These are phyloP conservation scores for Patella ulyssiponensis DNA, from an alignment of 2,888 invertebrate genomes.

Conservation along the genomic window DNA sequence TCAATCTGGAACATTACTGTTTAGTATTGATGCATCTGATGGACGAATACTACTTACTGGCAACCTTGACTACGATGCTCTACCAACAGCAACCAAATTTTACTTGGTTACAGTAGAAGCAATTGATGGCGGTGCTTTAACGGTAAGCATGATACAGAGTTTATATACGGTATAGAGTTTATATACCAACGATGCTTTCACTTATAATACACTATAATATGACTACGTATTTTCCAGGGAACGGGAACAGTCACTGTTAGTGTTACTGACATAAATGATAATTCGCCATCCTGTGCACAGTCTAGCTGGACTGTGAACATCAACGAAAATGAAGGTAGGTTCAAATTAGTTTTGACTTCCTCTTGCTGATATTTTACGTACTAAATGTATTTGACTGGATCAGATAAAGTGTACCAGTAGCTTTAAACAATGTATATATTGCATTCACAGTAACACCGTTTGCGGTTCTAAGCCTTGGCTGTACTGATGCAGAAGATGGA, in stretches of 20 bases:
- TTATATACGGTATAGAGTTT: neutral
- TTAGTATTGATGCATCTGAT: conserved; percentile 51
- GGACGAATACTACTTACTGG: conserved; percentile 47
- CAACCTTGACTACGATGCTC: conserved; percentile 42
- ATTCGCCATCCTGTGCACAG: conserved; percentile 48
- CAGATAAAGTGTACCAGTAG: too few species aligned
- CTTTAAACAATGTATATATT: neutral
- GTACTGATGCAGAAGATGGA: conserved; percentile 40
- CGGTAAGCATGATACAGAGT: conserved; percentile 30
- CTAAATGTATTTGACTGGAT: too few species aligned
- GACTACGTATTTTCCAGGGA: conserved; percentile 40
- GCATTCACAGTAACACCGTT: neutral
- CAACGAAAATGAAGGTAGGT: conserved; percentile 30
- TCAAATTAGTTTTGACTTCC: neutral
- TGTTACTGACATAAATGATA: conserved; percentile 59
- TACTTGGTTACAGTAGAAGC: conserved; percentile 52
- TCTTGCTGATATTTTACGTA: too few species aligned
- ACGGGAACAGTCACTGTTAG: conserved; percentile 54
- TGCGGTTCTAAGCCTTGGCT: conserved; percentile 22
- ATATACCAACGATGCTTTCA: neutral
- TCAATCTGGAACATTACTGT: conserved; percentile 47
- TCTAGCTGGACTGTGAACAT: conserved; percentile 27
- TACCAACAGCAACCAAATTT: conserved; percentile 33
- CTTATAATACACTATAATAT: neutral
- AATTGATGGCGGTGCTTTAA: conserved; percentile 50